A percentile compares a stretch with the other conserved stretches of the same genome.
These are phyloP conservation scores for Microtus pennsylvanicus DNA, from an alignment of 2,113 vertebrate species.

Conservation along the genomic window DNA sequence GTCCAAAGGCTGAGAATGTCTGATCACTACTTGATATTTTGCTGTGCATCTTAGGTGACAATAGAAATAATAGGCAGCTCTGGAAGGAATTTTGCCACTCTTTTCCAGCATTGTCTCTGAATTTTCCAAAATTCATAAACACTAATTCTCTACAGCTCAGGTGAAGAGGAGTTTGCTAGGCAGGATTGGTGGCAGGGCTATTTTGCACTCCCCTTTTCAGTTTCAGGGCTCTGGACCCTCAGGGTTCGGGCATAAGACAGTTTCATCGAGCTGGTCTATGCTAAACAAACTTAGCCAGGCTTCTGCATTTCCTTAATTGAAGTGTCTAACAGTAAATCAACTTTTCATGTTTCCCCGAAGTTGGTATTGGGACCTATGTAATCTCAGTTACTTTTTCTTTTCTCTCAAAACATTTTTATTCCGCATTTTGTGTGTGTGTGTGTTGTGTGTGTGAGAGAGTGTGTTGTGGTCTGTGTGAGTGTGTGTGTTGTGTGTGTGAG, in stretches of 20 bases:
- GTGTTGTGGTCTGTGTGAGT: not conserved
- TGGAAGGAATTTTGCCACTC: conserved; percentile 33
- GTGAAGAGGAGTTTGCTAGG: conserved; percentile 27
- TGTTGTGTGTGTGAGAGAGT: not conserved
- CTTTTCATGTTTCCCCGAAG: conserved; percentile 29
- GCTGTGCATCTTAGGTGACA: not conserved
- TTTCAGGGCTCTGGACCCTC: not conserved
- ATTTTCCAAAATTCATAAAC: conserved; percentile 2
- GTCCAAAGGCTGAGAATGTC: conserved; percentile 5
- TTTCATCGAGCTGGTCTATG: not conserved
- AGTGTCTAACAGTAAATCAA: not conserved
- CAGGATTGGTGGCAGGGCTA: not conserved
- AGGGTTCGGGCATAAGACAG: not conserved
- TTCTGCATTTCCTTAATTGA: conserved; percentile 46
- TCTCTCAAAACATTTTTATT: not conserved
- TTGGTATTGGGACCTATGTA: not conserved
- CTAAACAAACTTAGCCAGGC: not conserved
- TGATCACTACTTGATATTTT: conserved; percentile 32
- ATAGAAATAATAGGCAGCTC: conserved; percentile 18
- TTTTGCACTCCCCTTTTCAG: not conserved
- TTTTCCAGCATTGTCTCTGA: not conserved
- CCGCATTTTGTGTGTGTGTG: not conserved
- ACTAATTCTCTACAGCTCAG: not conserved
- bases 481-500: not conserved
- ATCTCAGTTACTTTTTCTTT: conserved; percentile 22